Conservation (phyloP, 2,888 invertebrate species). For the Alviniconcha strummeri region DNA sequence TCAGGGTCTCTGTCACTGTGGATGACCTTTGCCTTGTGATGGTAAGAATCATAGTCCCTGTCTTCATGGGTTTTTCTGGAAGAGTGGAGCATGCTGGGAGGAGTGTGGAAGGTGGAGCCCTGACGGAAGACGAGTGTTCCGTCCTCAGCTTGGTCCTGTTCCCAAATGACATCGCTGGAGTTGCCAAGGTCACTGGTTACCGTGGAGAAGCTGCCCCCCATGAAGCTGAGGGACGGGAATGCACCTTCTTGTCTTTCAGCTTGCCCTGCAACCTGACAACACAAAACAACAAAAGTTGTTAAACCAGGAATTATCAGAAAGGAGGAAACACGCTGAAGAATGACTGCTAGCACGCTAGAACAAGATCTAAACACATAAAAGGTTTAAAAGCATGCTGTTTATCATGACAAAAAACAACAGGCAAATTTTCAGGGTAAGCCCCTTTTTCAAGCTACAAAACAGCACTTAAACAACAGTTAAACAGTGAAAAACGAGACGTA, state of each 20-base stretch:
- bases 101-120: constrained; percentile 47
- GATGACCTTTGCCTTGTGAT: background rate
- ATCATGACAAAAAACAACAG: too few relatives aligned
- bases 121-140: constrained; percentile 10
- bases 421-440: too few relatives aligned
- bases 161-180: constrained; percentile 26
- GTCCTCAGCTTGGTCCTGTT: constrained; percentile 31
- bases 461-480: too few relatives aligned
- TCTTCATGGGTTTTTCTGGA: background rate
- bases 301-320: background rate
- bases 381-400: too few relatives aligned
- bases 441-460: too few relatives aligned
- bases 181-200: constrained; percentile 19
- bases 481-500: too few relatives aligned
- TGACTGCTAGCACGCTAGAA: too few relatives aligned
- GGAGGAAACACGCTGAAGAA: too few relatives aligned
- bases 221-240: background rate
- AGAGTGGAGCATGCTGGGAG: constrained; percentile 36
- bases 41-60: background rate
- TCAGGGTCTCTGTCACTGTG: background rate
- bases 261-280: constrained; percentile 23
- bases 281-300: background rate
- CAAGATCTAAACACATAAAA: too few relatives aligned
- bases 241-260: background rate
- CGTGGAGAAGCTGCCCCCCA: constrained; percentile 4